Evolutionary conservation across 2,888 invertebrate species (phyloP), one percentile per base, ranked within the genome.

Genomic region (Ophioninae sp.): DNA sequence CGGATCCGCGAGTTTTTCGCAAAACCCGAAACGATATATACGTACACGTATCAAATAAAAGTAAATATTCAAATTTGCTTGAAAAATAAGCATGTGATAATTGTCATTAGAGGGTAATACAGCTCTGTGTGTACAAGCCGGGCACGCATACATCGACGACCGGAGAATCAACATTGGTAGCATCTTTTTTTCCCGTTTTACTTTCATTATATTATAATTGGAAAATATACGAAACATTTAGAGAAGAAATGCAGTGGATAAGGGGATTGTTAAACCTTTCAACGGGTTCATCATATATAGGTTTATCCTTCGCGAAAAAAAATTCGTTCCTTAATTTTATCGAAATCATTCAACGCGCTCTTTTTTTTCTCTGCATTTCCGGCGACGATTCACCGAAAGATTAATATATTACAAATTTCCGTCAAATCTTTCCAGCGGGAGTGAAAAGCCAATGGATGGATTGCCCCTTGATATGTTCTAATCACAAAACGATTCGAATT

Each of bases 211-310:
- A 30, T 13, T 74, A 2, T 77, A 74, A 82, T 85, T 73, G 61
- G 59, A 82, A 75, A 65, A 75, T 68, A 67, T 79, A 65, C 56
- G 21, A 73, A 81, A 84, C 74, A 79, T 74, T 75, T 10, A 76
- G 68, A 72, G 50, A 68, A 44, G 57, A 59, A 69, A 62, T 50
- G 30, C 57, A 59, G 44, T 17, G n/a, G 30, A 57, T 20, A 62
- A 59, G 73, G 30, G 39, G 50, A 44, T 70, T 23, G 21, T 78
- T 23, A 10, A 39, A 70, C 21, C 50, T 8, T 62, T 30, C 23
- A 37, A 72, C 44, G 39, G 62, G 44, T 23, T 62, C 23, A 21
- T 62, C 56, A 17, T n/a, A 2, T 3, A 44, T 44, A 50, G 50
- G 13, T 17, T 0, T 30, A 30, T 30, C 3, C 3, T 50, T 44